phyloP scores from a whole-genome alignment of 2,797 vertebrate species.

The Sylvia borin region DNA sequence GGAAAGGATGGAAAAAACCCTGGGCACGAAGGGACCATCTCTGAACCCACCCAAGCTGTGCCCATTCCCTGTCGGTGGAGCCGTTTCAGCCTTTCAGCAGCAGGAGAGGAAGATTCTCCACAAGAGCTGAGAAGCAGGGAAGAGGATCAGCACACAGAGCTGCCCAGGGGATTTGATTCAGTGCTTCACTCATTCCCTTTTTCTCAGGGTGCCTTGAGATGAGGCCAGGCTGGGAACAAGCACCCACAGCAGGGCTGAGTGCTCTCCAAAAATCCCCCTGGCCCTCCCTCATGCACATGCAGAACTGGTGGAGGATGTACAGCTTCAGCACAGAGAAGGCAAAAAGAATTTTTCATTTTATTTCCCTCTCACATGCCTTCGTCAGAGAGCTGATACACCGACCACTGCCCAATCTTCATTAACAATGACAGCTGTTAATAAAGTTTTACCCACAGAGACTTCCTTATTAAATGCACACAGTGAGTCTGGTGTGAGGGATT shows the following conservation, averaged over 20 bases:
- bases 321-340: background rate
- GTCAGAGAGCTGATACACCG: fast-evolving
- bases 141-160: background rate
- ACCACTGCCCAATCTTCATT: background rate
- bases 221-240: background rate
- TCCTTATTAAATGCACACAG: background rate
- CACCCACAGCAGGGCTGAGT: fast-evolving
- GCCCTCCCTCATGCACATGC: background rate
- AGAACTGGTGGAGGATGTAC: background rate
- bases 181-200: fast-evolving
- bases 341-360: background rate
- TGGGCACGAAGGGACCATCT: background rate
- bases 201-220: background rate
- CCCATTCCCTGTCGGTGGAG: background rate
- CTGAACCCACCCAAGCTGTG: background rate
- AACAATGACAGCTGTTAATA: background rate
- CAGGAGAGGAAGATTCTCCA: background rate
- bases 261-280: background rate
- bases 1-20: background rate
- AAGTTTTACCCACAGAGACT: background rate
- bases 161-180: background rate
- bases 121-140: background rate
- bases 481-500: background rate
- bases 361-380: background rate
- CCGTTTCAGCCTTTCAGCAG: background rate